These are phyloP conservation scores for Oryctolagus cuniculus DNA, from an alignment of 2,113 vertebrate species.

Conservation along the genomic window mOryCun1.1 NC_091453.1:25661501-25662000, in stretches of 20 bases:
- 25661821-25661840: constrained; percentile 2
- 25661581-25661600: neutral
- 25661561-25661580: neutral
- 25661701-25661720: neutral
- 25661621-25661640: neutral
- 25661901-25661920: constrained; percentile 52
- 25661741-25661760: neutral
- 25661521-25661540: constrained; percentile 10
- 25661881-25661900: neutral
- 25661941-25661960: constrained; percentile 41
- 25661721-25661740: neutral
- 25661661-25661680: neutral
- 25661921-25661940: constrained; percentile 39
- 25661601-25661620: neutral
- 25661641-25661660: neutral
- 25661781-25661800: neutral
- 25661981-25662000: neutral
- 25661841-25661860: neutral
- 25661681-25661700: neutral
- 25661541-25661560: neutral
- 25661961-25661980: neutral
- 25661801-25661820: neutral
- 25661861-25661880: constrained; percentile 53
- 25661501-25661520: neutral
- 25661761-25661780: too few relatives aligned